A percentile compares a stretch with the other conserved stretches of the same genome.
Conservation (phyloP, 2,113 vertebrate species). For the Hemiscyllium ocellatum region DNA sequence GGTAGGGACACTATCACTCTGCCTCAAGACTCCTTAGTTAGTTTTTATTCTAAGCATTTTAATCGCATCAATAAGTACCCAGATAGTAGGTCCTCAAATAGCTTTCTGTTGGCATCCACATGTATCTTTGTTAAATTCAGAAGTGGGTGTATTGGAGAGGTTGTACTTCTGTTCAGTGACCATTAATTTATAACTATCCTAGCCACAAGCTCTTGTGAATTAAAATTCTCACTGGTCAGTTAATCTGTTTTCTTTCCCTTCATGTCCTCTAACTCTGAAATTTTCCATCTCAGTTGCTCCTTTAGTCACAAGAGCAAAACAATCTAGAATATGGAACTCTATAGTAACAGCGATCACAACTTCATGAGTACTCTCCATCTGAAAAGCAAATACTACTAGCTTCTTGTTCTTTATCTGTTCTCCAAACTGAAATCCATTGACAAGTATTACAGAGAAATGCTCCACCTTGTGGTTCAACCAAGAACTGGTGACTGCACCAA, state of each 20-base stretch:
- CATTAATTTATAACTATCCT: neutral
- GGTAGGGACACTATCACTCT: too few species aligned
- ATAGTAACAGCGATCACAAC: neutral
- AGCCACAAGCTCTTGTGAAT: neutral
- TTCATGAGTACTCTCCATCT: neutral
- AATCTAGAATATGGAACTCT: neutral
- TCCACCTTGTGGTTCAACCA: constrained; percentile 6
- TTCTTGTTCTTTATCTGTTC: neutral
- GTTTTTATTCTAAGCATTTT: neutral
- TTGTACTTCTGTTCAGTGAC: neutral
- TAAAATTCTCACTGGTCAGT: neutral
- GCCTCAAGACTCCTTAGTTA: too few species aligned
- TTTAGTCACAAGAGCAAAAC: neutral
- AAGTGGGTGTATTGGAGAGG: neutral
- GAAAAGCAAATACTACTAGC: neutral
- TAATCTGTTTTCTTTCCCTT: neutral
- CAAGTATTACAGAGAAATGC: neutral
- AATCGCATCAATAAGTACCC: neutral
- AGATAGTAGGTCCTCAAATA: neutral
- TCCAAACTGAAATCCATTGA: neutral
- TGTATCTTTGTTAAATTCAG: neutral
- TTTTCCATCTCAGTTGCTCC: neutral
- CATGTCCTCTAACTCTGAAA: neutral
- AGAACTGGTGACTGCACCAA: neutral
- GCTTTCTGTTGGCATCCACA: neutral